Evolutionary conservation across 2,888 invertebrate genomes (phyloP), one percentile per base, ranked within the genome.

Genomic region (Oscheius onirici): DNA sequence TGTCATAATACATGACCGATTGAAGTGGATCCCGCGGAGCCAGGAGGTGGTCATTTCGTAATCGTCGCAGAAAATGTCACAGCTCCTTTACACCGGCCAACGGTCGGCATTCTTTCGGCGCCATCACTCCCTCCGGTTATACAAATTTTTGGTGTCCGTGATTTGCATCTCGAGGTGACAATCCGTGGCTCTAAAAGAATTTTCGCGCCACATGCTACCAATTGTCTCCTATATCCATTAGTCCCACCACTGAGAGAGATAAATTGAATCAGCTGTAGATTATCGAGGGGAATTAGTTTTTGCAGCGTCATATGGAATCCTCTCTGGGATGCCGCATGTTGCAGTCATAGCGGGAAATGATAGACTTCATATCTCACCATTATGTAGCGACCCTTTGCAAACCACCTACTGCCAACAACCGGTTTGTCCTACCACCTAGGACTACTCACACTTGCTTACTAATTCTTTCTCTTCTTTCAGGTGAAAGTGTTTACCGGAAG

Each of bases 1-100:
- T 58, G 58, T 40, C 58, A 58, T 58, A 58, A 41, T 58, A 58
- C 34, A 58, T 58, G 58, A 58, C 20, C 58, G 58, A 58, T 40
- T 58, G 58, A 20, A 41, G 17, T 20, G 40, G 20, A 17, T 22
- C 55, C 28, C 13, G 22, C 41, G 58, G 41, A 41, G 41, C 41
- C 41, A 40, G 40, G 58, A 41, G 46, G 63, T 49, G 63, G 63
- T 63, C 63, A 63, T 63, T 63, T 63, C 63, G 63, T 63, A 63
- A 63, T 63, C 49, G 46, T 24, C 63, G 63, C 49, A 63, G 63
- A 63, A 63, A 63, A 63, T 63, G 63, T 63, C 63, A 49, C 49
- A 49, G 63, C 49, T 58, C 58, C 63, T 63, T 63, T 63, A 63
- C 63, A 63, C 58, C 58, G 41, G 20, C 15, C 46, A 46, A 58